Evolutionary conservation across 2,797 vertebrate genomes (phyloP).

Genomic region (Vespertilio murinus): DNA sequence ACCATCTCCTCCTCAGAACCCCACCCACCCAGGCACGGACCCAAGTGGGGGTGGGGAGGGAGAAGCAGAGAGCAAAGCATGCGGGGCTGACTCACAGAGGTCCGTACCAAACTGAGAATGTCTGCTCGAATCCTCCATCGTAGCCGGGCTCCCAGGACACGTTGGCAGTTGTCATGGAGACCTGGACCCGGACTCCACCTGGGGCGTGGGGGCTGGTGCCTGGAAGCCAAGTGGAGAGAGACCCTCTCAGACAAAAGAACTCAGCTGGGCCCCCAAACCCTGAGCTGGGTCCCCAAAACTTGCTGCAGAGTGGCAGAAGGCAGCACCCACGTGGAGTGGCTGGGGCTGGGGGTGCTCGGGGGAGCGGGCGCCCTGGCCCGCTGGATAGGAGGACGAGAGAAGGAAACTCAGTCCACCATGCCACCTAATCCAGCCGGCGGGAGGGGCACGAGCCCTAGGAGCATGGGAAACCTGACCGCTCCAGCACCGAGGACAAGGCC

Average conservation of each 20-base stretch:
- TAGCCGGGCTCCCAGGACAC: constrained; percentile 99
- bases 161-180: constrained; percentile 96
- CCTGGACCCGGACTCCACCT: constrained; percentile 92
- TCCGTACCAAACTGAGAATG: constrained; percentile 99
- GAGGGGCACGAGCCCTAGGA: neutral
- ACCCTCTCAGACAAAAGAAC: constrained; percentile 36
- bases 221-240: constrained; percentile 76
- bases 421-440: neutral
- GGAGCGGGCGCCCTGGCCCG: neutral
- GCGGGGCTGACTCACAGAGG: constrained; percentile 98
- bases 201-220: constrained; percentile 99
- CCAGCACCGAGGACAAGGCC: neutral
- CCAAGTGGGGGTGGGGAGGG: constrained; percentile 77
- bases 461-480: neutral
- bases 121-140: constrained; percentile 99
- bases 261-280: neutral
- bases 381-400: neutral
- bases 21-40: constrained; percentile 51
- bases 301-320: neutral
- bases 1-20: neutral
- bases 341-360: neutral
- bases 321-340: accelerated
- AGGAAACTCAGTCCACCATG: neutral
- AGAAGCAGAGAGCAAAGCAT: constrained; percentile 98
- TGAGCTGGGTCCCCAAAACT: neutral